A percentile compares a stretch with the other conserved stretches of the same genome.
Evolutionary conservation across 1,140 invertebrate genomes (phyloP).

Genomic region (Philopotamus ludificatus): DNA sequence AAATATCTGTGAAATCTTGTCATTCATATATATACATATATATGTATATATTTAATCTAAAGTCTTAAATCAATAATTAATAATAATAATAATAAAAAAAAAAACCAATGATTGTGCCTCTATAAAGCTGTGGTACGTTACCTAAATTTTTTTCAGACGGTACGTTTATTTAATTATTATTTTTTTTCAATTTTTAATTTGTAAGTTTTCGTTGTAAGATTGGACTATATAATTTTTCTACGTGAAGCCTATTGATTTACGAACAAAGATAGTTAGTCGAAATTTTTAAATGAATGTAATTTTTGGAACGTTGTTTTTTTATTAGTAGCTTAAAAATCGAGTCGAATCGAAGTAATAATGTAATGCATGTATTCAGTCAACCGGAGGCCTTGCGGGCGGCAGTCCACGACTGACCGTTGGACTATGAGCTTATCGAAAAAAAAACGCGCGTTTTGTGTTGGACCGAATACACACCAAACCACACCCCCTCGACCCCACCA

Average conservation of each 20-base stretch:
- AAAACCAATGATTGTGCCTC: conserved; percentile 43
- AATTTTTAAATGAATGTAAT: conserved; percentile 35
- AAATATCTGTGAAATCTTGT: conserved; percentile 43
- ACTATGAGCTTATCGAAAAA: conserved; percentile 40
- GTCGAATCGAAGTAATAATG: conserved; percentile 40
- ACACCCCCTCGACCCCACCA: too few relatives aligned
- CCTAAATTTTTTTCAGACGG: conserved; percentile 40
- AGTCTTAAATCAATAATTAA: conserved; percentile 31
- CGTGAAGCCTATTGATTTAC: conserved; percentile 40
- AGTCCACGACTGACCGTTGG: conserved; percentile 33
- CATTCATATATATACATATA: too few relatives aligned
- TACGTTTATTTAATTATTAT: too few relatives aligned
- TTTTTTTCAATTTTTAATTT: conserved; percentile 35
- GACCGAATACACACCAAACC: conserved; percentile 13
- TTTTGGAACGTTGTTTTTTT: conserved; percentile 39
- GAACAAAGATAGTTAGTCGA: conserved; percentile 42
- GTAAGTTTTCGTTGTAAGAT: conserved; percentile 41
- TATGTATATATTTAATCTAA: conserved; percentile 37
- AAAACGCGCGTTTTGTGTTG: conserved; percentile 19
- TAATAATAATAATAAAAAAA: conserved; percentile 30
- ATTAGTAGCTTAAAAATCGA: conserved; percentile 37
- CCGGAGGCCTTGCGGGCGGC: conserved; percentile 40
- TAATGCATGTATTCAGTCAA: conserved; percentile 36
- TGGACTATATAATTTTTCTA: conserved; percentile 39
- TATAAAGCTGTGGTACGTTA: conserved; percentile 42